Conservation (phyloP, 2,888 invertebrate genomes). For the Eumacrocentrus americanus region DNA sequence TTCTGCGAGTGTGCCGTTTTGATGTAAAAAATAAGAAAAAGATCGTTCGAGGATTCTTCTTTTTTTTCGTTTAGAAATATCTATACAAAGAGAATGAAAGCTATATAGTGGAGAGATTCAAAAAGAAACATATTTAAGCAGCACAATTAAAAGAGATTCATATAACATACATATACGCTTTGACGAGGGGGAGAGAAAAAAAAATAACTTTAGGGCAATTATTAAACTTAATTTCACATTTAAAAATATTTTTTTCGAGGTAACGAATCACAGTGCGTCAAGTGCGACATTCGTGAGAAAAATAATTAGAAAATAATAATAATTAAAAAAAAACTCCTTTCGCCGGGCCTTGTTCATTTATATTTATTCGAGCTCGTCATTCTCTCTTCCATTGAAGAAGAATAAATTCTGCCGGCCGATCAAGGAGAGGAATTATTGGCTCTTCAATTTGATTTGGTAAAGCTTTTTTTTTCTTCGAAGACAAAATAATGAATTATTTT, state of each 20-base stretch:
- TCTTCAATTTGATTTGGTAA: slow-evolving; percentile 33
- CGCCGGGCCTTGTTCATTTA: background rate
- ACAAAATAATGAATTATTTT: slow-evolving; percentile 22
- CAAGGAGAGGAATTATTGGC: slow-evolving; percentile 10
- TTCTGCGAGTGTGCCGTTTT: slow-evolving; percentile 1
- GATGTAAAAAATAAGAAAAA: too few relatives aligned
- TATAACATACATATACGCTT: background rate
- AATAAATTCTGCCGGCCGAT: slow-evolving; percentile 12
- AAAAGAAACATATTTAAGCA: background rate
- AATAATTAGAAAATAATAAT: slow-evolving; percentile 16
- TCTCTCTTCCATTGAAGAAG: background rate
- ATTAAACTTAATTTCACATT: background rate
- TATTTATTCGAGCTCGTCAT: background rate
- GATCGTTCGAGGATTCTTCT: background rate
- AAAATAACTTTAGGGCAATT: background rate
- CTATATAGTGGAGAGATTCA: background rate
- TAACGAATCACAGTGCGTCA: slow-evolving; percentile 37
- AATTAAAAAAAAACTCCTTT: slow-evolving; percentile 7
- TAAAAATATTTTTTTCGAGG: slow-evolving; percentile 27
- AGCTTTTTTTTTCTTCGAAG: slow-evolving; percentile 19
- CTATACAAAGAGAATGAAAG: background rate
- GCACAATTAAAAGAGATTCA: background rate
- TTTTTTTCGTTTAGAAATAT: background rate
- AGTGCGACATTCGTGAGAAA: slow-evolving; percentile 27
- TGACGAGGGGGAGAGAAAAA: background rate